Evolutionary conservation across 2,888 invertebrate species (phyloP), one percentile per base, ranked within the genome.

Genomic region (Rotaria magnacalcarata): DNA sequence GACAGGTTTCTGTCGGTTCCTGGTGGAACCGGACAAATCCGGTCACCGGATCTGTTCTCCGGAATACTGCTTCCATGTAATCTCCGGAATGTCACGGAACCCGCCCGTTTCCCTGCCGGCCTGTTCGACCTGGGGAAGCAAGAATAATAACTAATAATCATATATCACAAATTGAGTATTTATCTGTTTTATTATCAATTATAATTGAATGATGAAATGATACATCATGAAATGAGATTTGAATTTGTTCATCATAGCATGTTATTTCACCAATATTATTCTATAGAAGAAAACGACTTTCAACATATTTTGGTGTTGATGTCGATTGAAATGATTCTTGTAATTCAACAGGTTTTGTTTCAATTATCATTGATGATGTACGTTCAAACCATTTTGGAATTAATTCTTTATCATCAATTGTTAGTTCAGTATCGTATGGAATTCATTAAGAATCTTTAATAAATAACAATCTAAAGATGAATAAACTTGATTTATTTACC

Each of bases 271-370:
- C 80, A 10, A 80, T 47, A 47, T 47, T 80, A 43, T 80, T 80
- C 80, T 47, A 80, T 4, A 80, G 1, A n/a, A 80, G 14, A 80
- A n/a, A 80, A 47, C 80, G 43, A 47, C 43, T 80, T 47, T 80
- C 47, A n/a, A 80, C 47, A 80, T 80, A 80, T 80, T 80, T 80
- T 10, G 80, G 47, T 43, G 80, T 80, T 43, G 80, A 43, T n/a
- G 80, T 80, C 14, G 80, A 47, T 47, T 80, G 80, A 47, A 80
- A 80, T 11, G 47, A 80, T n/a, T 80, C 80, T 47, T 80, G 80
- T n/a, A 80, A 80, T 47, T 80, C 80, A 14, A 47, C 10, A 4
- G 47, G 43, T 80, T 80, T 67, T 34, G 67, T 34, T 67, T 67
- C 67, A 58, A 10, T n/a, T 14, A 34, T 0, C 16, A 67, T 67